Conservation (phyloP, 1,140 invertebrate species). For the Drosophila ficusphila region DNA sequence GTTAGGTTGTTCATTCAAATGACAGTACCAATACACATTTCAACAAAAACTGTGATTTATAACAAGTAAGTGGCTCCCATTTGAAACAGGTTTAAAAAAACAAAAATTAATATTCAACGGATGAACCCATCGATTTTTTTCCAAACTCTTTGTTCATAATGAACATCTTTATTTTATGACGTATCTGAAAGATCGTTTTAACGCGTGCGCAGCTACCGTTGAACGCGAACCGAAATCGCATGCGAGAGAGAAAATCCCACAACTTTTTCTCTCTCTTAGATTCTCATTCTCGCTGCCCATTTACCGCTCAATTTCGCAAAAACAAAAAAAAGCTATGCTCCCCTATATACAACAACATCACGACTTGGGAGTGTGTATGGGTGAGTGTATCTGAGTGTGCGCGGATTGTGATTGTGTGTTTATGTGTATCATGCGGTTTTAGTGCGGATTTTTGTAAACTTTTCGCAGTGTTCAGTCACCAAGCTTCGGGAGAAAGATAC, state of each 20-base stretch:
- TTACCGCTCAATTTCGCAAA: slow-evolving; percentile 25
- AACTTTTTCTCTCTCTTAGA: slow-evolving; percentile 14
- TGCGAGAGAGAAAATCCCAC: slow-evolving; percentile 8
- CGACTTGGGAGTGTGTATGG: slow-evolving; percentile 20
- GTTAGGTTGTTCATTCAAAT: no score
- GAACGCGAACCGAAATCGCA: slow-evolving; percentile 33
- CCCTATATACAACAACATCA: slow-evolving; percentile 62
- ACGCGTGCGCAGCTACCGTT: slow-evolving; percentile 48
- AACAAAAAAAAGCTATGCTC: slow-evolving; percentile 45
- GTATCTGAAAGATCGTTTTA: slow-evolving; percentile 44
- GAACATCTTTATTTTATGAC: slow-evolving; percentile 5
- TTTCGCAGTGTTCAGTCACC: slow-evolving; percentile 41
- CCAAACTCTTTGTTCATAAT: background rate
- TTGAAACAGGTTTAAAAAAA: no score
- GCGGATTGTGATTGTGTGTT: slow-evolving; percentile 21
- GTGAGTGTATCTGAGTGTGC: slow-evolving; percentile 31
- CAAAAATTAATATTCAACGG: background rate
- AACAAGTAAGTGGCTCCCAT: no score
- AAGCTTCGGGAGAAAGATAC: slow-evolving; percentile 34
- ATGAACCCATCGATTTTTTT: background rate
- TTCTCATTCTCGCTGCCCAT: slow-evolving; percentile 17
- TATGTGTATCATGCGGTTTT: slow-evolving; percentile 70
- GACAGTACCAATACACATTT: no score
- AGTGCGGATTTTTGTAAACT: slow-evolving; percentile 66
- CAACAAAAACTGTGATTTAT: no score